Base-by-base conservation (phyloP, 2,797 vertebrate genomes). In the Chelidonichthys spinosus region DNA sequence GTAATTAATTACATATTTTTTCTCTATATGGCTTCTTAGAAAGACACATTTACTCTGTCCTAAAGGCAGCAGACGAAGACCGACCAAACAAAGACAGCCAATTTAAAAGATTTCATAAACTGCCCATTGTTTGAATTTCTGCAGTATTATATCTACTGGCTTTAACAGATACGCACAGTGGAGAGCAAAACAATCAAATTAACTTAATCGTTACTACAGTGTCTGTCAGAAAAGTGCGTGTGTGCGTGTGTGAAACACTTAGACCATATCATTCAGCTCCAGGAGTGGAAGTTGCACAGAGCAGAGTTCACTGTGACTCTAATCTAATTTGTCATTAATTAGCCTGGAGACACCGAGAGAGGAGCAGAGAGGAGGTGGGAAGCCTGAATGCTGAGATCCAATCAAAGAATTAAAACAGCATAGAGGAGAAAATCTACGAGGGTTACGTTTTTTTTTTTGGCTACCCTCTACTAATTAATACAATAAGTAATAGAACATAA, bases 271-370 rank as follows among this genome's bases (percentile, higher is more conserved):
- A 72, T 18, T 7, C 50, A 60, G 61, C 56, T 70, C 18, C 11
- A 49, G 37, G 2, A 78, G 35, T 58, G 46, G 53, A 78, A 61
- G 63, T 60, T 69, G 25, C 56, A 53, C 4, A 0, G 58, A 63
- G 74, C 47, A 47, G 55, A 82, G 71, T 78, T 85, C 70, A 68
- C 47, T 9, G 25, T 42, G 42, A 81, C 68, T 80, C 73, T 78
- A 61, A 81, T 78, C n/a, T 65, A 72, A 81, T 72, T 64, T 78
- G 74, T 73, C 63, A 33, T 87, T 56, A 76, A 82, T 83, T 77
- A 80, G 78, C 60, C 63, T 40, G 56, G 39, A 61, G 72, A 59
- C 44, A 62, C 32, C 25, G 42, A 63, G 40, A 60, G 25, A 49
- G 65, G 25, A 71, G 53, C 10, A 3, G 4, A 62, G 64, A 78